Percentiles rank a stretch among this genome's conserved stretches.
Evolutionary conservation across 2,797 vertebrate genomes (phyloP).

Genomic region (Chelidonichthys spinosus): DNA sequence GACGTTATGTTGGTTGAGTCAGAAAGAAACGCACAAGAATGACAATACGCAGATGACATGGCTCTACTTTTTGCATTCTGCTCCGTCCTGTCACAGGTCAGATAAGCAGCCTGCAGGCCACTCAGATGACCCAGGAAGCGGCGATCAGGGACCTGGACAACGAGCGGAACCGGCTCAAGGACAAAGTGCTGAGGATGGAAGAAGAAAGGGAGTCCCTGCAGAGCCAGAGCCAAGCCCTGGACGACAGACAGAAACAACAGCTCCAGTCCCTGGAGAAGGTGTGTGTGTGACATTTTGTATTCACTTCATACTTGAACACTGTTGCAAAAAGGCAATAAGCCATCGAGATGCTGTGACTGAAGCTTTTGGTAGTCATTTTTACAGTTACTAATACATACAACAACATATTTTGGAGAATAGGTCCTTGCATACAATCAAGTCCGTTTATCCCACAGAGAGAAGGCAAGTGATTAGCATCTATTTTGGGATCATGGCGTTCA

Average conservation of each 20-base stretch:
- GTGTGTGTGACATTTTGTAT: constrained; percentile 45
- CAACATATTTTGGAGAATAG: not conserved
- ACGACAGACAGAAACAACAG: constrained; percentile 94
- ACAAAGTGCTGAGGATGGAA: constrained; percentile 93
- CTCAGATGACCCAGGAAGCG: constrained; percentile 97
- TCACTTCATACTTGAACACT: constrained; percentile 34
- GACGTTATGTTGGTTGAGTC: too few relatives aligned
- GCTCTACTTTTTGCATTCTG: not conserved
- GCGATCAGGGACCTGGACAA: constrained; percentile 97
- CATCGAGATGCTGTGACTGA: constrained; percentile 44
- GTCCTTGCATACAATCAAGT: not conserved
- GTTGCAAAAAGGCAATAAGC: constrained; percentile 58
- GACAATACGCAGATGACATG: constrained; percentile 9
- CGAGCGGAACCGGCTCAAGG: constrained; percentile 93
- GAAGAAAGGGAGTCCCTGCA: constrained; percentile 92
- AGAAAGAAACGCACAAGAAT: not conserved
- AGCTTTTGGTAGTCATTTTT: too few relatives aligned
- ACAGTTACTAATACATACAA: too few relatives aligned
- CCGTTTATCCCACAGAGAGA: not conserved
- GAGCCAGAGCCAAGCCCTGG: constrained; percentile 91
- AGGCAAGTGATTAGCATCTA: not conserved
- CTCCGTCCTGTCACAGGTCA: constrained; percentile 85
- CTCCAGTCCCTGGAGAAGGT: constrained; percentile 95
- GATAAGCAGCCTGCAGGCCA: constrained; percentile 97
- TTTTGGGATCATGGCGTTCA: not conserved